Evolutionary conservation across 1,140 invertebrate genomes (phyloP).

Genomic region (Aphelenchoides fujianensis): DNA sequence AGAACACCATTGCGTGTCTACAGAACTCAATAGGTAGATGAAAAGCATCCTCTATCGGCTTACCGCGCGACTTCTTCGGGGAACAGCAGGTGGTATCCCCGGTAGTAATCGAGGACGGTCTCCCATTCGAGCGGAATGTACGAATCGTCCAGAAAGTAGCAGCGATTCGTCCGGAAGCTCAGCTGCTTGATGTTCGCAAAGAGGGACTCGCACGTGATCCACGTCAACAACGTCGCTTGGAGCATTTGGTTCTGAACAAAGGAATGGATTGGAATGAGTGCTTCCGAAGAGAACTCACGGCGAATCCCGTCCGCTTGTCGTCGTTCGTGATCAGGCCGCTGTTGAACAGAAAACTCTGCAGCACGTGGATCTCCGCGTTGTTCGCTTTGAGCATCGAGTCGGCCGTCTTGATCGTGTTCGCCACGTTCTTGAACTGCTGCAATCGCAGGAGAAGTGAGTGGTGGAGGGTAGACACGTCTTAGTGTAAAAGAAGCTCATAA

Average conservation of each 20-base stretch:
- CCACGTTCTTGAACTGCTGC: neutral
- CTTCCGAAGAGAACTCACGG: too few relatives aligned
- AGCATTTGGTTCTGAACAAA: neutral
- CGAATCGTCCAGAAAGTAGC: constrained; percentile 13
- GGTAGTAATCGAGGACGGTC: neutral
- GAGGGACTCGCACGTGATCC: constrained; percentile 13
- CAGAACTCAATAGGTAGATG: neutral
- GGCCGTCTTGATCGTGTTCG: neutral
- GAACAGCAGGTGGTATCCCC: too few relatives aligned
- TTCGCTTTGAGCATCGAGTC: neutral
- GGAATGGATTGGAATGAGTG: too few relatives aligned
- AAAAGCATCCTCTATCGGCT: neutral
- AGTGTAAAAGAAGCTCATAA: too few relatives aligned
- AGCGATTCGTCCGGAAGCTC: neutral
- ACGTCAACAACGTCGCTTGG: neutral
- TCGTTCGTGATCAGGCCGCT: neutral
- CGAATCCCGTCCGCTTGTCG: neutral
- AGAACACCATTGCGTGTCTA: neutral
- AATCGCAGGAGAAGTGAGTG: too few relatives aligned
- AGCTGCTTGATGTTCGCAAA: constrained; percentile 11
- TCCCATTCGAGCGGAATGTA: constrained; percentile 3
- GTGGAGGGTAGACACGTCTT: too few relatives aligned
- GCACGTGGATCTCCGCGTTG: neutral
- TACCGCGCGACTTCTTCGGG: neutral
- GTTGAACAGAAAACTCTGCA: neutral